Conservation (phyloP, 2,888 invertebrate species). For the Heteromurus nitidus region DNA sequence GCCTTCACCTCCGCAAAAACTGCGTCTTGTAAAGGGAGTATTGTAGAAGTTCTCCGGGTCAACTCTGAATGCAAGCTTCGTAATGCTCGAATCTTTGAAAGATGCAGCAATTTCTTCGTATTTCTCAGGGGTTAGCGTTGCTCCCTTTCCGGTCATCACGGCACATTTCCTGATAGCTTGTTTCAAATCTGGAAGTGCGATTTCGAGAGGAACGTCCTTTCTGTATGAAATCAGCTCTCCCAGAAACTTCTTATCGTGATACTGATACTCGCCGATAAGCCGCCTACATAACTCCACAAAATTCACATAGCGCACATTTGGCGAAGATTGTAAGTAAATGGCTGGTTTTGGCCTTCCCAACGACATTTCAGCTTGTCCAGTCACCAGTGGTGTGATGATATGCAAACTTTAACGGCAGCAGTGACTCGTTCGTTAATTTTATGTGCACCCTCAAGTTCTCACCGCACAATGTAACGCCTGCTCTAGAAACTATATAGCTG, state of each 20-base stretch:
- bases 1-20: background rate
- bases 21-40: background rate
- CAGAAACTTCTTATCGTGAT: background rate
- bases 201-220: background rate
- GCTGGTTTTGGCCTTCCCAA: no score
- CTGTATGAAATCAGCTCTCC: background rate
- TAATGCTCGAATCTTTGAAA: background rate
- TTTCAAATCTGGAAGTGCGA: background rate
- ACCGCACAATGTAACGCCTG: no score
- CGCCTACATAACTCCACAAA: constrained; percentile 1
- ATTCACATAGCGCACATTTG: no score
- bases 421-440: no score
- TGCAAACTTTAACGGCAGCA: no score
- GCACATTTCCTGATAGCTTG: background rate
- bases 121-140: background rate
- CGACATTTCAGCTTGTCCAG: no score
- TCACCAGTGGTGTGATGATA: no score
- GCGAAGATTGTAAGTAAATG: no score
- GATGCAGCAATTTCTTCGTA: background rate
- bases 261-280: constrained; percentile 13
- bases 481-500: no score
- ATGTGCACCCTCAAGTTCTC: no score
- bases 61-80: no score
- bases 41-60: no score
- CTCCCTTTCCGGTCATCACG: background rate